Base-by-base conservation (phyloP, 2,113 vertebrate species). In the Neodon shergylaensis region DNA sequence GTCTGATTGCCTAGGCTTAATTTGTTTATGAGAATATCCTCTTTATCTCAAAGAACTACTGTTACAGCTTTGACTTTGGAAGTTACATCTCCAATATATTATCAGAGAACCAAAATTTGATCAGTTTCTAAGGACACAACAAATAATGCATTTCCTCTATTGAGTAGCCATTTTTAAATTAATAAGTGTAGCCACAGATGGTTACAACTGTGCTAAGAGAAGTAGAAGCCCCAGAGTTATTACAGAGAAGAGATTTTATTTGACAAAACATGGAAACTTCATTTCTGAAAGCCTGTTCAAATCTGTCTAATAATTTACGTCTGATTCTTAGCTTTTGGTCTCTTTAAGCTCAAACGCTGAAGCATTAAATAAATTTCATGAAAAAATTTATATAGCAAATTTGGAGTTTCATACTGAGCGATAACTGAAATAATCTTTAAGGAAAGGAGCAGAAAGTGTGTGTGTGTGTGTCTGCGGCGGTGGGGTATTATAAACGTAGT, bases 221-320 rank as follows among this genome's bases (percentile, higher is more conserved):
- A 90, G 7, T 68, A 63, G 36, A 79, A 87, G 72, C 19, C 10
- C 54, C 28, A 49, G 19, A 8, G 82, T 74, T 65, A 8, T 21
- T 63, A 81, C 44, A 33, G 8, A 79, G 52, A 5, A 54, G 68
- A 63, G 63, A 72, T 82, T 96, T 52, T 54, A 17, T 58, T 44
- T 88, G 39, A 31, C 88, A 93, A 92, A 92, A 36, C 16, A 47
- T 76, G 36, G 8, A 83, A 97, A 93, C 5, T 70, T 76, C 78
- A n/a, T 87, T 82, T 85, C 42, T 78, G 36, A 86, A 24, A 93
- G 74, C 5, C 44, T 90, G 89, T 7, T 94, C 0, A 31, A 74
- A 82, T 91, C 28, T n/a, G n/a, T 44, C 77, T 82, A 72, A 47
- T 63, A 24, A 61, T 93, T 90, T 1, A 12, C 63, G 83, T 1